These are phyloP conservation scores for Incurvaria masculella DNA, from an alignment of 2,888 invertebrate species.

Conservation along the genomic window DNA sequence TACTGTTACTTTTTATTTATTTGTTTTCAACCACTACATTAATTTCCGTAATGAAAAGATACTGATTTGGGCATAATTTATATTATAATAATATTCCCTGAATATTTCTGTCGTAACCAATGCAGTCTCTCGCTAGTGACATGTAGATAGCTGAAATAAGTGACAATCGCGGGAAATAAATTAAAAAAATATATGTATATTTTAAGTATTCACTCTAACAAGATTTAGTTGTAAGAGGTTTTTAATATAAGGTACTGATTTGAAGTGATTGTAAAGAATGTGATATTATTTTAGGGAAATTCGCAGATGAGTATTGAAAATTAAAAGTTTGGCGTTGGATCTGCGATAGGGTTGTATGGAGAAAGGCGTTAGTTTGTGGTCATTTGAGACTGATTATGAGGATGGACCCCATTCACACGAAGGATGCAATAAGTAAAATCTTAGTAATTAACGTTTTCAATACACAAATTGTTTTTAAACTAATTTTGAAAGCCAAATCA, in stretches of 20 bases:
- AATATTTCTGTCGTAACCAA: too few species aligned
- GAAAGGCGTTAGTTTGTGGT: too few species aligned
- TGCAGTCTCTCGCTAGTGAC: not conserved
- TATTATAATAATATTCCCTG: too few species aligned
- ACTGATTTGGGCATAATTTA: too few species aligned
- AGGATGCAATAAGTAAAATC: too few species aligned
- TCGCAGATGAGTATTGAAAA: not conserved
- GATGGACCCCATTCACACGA: too few species aligned
- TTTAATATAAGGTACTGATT: slow-evolving; percentile 18
- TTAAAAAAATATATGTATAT: not conserved
- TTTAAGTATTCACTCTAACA: not conserved
- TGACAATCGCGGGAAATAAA: not conserved
- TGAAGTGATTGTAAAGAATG: slow-evolving; percentile 39
- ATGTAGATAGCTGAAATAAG: not conserved
- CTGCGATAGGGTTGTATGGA: not conserved
- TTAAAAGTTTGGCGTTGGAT: not conserved
- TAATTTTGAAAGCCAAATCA: slow-evolving; percentile 35
- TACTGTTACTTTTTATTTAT: too few species aligned
- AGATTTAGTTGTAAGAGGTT: slow-evolving; percentile 1
- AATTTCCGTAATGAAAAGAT: too few species aligned
- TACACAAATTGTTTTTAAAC: slow-evolving; percentile 2
- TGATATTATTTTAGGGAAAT: slow-evolving; percentile 48
- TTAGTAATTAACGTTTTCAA: too few species aligned
- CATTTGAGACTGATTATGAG: too few species aligned
- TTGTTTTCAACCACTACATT: too few species aligned